Evolutionary conservation across 2,888 invertebrate genomes (phyloP).

Genomic region (Caenorhabditis sulstoni): DNA sequence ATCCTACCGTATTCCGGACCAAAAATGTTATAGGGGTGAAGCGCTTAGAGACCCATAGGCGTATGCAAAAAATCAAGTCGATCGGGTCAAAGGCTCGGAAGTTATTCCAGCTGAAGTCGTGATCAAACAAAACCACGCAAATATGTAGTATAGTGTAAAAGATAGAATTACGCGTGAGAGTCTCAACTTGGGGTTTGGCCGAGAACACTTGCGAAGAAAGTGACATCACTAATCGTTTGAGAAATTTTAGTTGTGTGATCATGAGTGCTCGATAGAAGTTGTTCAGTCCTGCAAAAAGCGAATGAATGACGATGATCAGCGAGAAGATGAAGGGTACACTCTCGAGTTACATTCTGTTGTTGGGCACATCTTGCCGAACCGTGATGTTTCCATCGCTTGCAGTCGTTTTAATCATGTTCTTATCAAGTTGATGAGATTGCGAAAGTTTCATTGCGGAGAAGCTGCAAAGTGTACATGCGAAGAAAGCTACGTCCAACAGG

Average conservation of each 20-base stretch:
- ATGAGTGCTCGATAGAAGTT: conserved; percentile 63
- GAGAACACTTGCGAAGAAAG: too few relatives aligned
- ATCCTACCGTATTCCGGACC: too few relatives aligned
- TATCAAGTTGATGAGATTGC: conserved; percentile 62
- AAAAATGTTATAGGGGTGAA: too few relatives aligned
- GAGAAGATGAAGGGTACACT: conserved; percentile 54
- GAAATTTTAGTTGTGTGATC: conserved; percentile 65
- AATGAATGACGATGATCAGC: conserved; percentile 63
- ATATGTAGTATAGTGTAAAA: too few relatives aligned
- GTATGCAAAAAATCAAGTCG: too few relatives aligned
- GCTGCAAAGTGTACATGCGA: conserved; percentile 68
- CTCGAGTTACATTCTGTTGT: conserved; percentile 53
- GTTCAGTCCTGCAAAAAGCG: conserved; percentile 56
- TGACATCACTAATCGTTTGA: too few relatives aligned
- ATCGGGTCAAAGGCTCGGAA: too few relatives aligned
- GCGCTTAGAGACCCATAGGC: too few relatives aligned
- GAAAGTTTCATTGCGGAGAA: conserved; percentile 67
- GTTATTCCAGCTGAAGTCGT: too few relatives aligned
- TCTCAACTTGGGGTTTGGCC: too few relatives aligned
- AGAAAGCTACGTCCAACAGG: conserved; percentile 57
- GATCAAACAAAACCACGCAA: too few relatives aligned
- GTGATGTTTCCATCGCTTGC: conserved; percentile 61
- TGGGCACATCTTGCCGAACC: conserved; percentile 54
- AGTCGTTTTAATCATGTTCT: conserved; percentile 61
- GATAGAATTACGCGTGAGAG: too few relatives aligned